Conservation (phyloP, 1,140 invertebrate species). For the Callitettix versicolor region DNA sequence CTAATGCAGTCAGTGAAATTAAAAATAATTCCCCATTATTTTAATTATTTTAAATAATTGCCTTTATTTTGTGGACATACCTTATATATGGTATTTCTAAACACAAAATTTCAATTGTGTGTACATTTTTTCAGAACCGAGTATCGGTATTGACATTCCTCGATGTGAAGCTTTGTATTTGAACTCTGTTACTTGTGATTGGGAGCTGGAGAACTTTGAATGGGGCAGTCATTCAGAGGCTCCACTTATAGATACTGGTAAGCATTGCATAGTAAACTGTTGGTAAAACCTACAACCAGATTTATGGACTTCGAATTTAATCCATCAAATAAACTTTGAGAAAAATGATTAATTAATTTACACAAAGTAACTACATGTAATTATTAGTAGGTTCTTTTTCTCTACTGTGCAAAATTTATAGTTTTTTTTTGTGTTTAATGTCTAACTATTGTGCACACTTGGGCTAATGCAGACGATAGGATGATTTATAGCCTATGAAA, state of each 20-base stretch:
- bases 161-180: conserved; percentile 1
- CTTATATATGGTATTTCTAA: too few species aligned
- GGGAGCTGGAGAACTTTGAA: conserved; percentile 10
- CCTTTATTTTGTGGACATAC: too few species aligned
- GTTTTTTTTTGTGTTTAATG: too few species aligned
- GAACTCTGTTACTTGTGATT: conserved; percentile 1
- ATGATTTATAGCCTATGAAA: too few species aligned
- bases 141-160: not conserved
- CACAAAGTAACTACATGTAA: not conserved
- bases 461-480: too few species aligned
- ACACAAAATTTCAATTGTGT: too few species aligned
- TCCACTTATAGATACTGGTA: conserved; percentile 3
- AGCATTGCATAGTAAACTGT: not conserved
- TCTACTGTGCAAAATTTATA: not conserved
- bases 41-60: too few species aligned
- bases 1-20: too few species aligned
- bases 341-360: not conserved
- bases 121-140: conserved; percentile 1
- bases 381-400: not conserved
- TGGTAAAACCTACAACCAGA: not conserved
- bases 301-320: not conserved
- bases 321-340: not conserved
- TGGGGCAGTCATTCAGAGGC: not conserved
- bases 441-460: too few species aligned
- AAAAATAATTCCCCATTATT: too few species aligned